Percentiles rank a stretch among this genome's conserved stretches.
phyloP scores from a whole-genome alignment of 2,888 invertebrate species.

The Harmothoe impar region DNA sequence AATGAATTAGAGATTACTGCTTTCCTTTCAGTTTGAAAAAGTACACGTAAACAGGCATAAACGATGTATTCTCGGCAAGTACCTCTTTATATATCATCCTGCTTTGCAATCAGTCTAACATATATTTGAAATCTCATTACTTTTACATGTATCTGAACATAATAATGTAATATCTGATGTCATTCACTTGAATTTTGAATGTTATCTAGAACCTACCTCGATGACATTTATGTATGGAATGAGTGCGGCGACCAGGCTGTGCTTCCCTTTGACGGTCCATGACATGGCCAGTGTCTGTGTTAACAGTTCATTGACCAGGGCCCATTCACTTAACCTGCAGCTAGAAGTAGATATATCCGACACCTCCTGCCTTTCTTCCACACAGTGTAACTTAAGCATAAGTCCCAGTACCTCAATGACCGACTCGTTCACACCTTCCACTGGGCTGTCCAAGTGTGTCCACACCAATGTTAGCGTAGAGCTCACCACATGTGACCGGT shows the following conservation, averaged over 20 bases:
- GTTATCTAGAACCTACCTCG: not conserved
- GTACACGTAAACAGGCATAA: too few relatives aligned
- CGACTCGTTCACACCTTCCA: slow-evolving; percentile 79
- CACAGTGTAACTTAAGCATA: not conserved
- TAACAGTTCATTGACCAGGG: slow-evolving; percentile 46
- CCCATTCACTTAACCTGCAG: not conserved
- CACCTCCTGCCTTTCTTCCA: not conserved
- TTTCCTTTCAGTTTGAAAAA: too few relatives aligned
- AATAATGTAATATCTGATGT: too few relatives aligned
- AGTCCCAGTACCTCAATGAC: slow-evolving; percentile 73
- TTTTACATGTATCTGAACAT: too few relatives aligned
- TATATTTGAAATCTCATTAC: too few relatives aligned
- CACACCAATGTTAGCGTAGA: slow-evolving; percentile 74
- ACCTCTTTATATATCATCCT: too few relatives aligned
- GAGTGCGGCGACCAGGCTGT: slow-evolving; percentile 75
- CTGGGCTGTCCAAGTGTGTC: slow-evolving; percentile 79
- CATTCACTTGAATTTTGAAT: too few relatives aligned
- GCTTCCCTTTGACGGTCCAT: slow-evolving; percentile 79
- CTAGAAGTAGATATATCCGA: not conserved
- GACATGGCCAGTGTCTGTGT: slow-evolving; percentile 71
- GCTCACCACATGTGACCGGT: not conserved
- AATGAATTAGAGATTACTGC: too few relatives aligned
- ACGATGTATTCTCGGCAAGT: too few relatives aligned
- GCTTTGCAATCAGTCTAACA: too few relatives aligned
- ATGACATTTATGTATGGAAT: slow-evolving; percentile 72